Conservation (phyloP, 1,140 invertebrate genomes). For the Samia ricini region DNA sequence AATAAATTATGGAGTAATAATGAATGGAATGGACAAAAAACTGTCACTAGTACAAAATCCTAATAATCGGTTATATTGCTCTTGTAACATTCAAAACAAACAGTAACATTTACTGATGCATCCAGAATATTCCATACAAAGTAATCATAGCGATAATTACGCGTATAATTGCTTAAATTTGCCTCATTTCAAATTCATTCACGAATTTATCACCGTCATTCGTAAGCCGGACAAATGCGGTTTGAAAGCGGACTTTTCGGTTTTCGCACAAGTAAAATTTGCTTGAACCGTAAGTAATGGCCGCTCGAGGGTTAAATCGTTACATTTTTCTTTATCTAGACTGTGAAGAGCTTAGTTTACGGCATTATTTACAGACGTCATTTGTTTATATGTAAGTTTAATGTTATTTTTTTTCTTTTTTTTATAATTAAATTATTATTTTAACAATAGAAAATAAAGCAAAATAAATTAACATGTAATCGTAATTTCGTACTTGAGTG, state of each 20-base stretch:
- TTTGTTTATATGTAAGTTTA: no score
- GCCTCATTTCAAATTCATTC: conserved; percentile 69
- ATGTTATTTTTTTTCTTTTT: background rate
- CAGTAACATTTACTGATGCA: conserved; percentile 20
- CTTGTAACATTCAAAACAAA: background rate
- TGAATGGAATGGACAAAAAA: no score
- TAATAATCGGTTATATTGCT: background rate
- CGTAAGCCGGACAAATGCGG: conserved; percentile 37
- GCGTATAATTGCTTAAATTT: conserved; percentile 72
- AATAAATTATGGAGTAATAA: no score
- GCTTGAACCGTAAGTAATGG: background rate
- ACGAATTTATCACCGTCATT: conserved; percentile 29
- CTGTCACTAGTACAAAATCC: no score
- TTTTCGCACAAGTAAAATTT: background rate
- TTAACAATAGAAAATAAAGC: background rate
- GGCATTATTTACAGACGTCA: background rate
- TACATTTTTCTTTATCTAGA: background rate
- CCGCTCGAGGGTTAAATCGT: background rate
- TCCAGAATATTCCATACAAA: conserved; percentile 53
- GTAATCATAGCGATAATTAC: conserved; percentile 62
- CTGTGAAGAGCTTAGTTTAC: background rate
- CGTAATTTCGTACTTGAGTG: background rate
- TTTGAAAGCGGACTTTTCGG: conserved; percentile 14
- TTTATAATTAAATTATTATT: no score
- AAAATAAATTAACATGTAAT: background rate